These are phyloP conservation scores for Amphilophus citrinellus DNA, from an alignment of 2,113 vertebrate species.

Conservation along the genomic window DNA sequence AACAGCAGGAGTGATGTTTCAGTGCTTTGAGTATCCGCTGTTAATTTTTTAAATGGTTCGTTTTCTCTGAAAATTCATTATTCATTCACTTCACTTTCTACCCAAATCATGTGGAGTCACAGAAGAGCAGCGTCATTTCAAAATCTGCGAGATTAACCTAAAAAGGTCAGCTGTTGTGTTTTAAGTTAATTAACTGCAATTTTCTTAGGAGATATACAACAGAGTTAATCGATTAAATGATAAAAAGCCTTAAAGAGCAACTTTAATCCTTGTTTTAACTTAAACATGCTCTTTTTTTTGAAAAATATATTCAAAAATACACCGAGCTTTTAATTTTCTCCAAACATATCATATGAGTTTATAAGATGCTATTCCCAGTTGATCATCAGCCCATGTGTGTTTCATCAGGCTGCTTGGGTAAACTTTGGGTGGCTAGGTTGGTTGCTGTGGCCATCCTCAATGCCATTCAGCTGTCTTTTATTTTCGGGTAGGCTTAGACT, in stretches of 20 bases:
- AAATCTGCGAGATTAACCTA: background rate
- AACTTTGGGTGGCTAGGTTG: background rate
- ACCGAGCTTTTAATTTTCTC: background rate
- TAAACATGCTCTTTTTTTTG: no score
- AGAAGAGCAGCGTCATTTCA: background rate
- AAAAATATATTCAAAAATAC: background rate
- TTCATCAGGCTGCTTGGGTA: background rate
- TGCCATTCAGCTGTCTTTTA: no score
- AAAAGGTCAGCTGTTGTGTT: background rate
- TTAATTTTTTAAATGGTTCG: background rate
- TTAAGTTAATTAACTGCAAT: background rate
- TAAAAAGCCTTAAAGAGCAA: background rate
- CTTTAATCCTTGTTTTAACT: no score
- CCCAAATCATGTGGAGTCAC: background rate
- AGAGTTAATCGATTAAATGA: background rate
- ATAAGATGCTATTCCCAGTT: background rate
- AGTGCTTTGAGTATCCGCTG: background rate
- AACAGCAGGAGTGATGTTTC: background rate
- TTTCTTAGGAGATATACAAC: background rate
- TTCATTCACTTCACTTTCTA: background rate
- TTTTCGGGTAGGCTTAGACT: no score
- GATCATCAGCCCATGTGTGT: no score
- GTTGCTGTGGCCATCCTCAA: background rate
- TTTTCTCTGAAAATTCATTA: background rate
- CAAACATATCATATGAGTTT: background rate